Base-by-base conservation (phyloP, 2,797 vertebrate genomes). In the Enteromius afrohamiltoni region DNA sequence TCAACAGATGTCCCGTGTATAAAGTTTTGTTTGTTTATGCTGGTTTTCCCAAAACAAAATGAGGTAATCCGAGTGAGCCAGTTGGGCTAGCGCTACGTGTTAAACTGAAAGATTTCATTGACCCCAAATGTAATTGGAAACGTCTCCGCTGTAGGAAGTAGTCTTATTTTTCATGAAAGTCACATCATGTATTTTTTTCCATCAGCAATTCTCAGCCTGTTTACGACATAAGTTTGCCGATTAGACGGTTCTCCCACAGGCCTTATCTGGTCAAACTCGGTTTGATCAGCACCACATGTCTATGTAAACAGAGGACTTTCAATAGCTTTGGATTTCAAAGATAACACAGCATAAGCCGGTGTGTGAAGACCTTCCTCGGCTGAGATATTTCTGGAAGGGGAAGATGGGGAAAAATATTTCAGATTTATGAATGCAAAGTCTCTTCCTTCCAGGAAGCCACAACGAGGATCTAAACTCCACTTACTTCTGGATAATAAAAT, bases 161-260 rank as follows among this genome's bases (percentile, higher is more conserved):
- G 80, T 87, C 86, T 83, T 84, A 84, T 69, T 68, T 76, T 88
- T 86, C 82, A 85, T 37, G 47, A 53, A 37, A 83, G 53, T 86
- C 84, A 87, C 89, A 45, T 75, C 80, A 6, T 85, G 81, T 62
- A 29, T 74, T 70, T 81, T 73, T 87, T 85, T 82, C 75, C 87
- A 85, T 91, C 90, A 90, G 87, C 83, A 69, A 87, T 90, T 89
- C 69, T 76, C 83, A 86, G 87, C 89, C 87, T 81, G 60, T 69
- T 45, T 77, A 85, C 58, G 55, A 73, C 76, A 74, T 62, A n/a
- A 16, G 8, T 87, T 53, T 78, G 45, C 77, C 45, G 53, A 83
- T 85, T 62, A 34, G 9, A 83, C 69, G 2, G 23, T 65, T 67
- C 80, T 82, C 80, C 82, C 70, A 47, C 83, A 8, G 58, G 75